phyloP scores from a whole-genome alignment of 2,888 invertebrate species.

The Incurvaria masculella region DNA sequence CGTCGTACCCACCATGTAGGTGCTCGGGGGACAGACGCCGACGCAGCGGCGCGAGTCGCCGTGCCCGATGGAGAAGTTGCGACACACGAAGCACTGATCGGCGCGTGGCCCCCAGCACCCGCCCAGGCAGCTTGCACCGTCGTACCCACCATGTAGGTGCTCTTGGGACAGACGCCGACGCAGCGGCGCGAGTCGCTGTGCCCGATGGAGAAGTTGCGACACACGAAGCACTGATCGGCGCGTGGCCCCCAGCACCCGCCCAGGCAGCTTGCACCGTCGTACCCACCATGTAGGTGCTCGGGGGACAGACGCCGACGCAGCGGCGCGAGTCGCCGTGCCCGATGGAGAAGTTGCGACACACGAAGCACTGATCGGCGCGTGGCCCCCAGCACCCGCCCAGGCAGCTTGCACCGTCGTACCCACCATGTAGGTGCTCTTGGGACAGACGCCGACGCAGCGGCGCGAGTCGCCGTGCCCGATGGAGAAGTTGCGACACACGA shows the following conservation, averaged over 20 bases:
- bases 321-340: conserved; percentile 47
- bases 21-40: conserved; percentile 61
- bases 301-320: conserved; percentile 69
- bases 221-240: conserved; percentile 71
- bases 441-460: conserved; percentile 67
- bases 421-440: conserved; percentile 52
- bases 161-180: conserved; percentile 62
- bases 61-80: conserved; percentile 62
- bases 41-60: conserved; percentile 58
- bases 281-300: conserved; percentile 47
- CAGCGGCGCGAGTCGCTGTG: conserved; percentile 57
- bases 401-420: too few relatives aligned
- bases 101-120: conserved; percentile 68
- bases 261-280: too few relatives aligned
- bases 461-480: conserved; percentile 49
- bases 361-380: conserved; percentile 63
- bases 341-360: conserved; percentile 75
- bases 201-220: conserved; percentile 67
- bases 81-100: conserved; percentile 78
- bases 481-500: conserved; percentile 76
- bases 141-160: too few relatives aligned
- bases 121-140: too few relatives aligned
- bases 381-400: conserved; percentile 79
- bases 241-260: conserved; percentile 76
- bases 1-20: too few relatives aligned